A percentile compares a stretch with the other conserved stretches of the same genome.
phyloP scores from a whole-genome alignment of 2,888 invertebrate genomes.

The Maniola hyperantus region DNA sequence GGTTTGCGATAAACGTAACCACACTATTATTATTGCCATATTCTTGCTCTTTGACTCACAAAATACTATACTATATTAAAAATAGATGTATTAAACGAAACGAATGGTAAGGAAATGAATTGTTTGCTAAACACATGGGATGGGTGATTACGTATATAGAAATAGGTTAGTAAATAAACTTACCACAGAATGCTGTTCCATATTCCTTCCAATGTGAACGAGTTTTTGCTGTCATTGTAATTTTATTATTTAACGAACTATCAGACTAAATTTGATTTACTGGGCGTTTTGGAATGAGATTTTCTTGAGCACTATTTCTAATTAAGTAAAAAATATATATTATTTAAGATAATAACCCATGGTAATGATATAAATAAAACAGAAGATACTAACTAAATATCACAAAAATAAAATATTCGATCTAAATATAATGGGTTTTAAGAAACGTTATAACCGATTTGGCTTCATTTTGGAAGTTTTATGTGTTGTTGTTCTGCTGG shows the following conservation, averaged over 20 bases:
- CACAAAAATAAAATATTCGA: conserved; percentile 80
- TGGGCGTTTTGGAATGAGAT: conserved; percentile 80
- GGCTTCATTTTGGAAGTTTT: conserved; percentile 82
- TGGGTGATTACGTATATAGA: conserved; percentile 45
- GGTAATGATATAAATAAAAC: conserved; percentile 72
- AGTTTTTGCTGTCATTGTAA: conserved; percentile 78
- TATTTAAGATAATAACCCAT: conserved; percentile 76
- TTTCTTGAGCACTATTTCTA: conserved; percentile 79
- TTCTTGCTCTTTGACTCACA: conserved; percentile 19
- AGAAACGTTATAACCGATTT: conserved; percentile 80
- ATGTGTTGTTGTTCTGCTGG: conserved; percentile 80
- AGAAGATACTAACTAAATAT: conserved; percentile 78
- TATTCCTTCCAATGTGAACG: conserved; percentile 83
- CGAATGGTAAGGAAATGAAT: conserved; percentile 8
- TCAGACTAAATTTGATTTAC: conserved; percentile 59
- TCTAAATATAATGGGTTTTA: conserved; percentile 75
- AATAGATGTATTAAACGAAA: background rate
- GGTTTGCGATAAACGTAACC: conserved; percentile 42
- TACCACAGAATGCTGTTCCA: conserved; percentile 81
- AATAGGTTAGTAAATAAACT: conserved; percentile 75
- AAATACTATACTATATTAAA: background rate
- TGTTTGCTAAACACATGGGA: conserved; percentile 54
- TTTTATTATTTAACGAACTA: conserved; percentile 53
- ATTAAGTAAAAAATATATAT: conserved; percentile 55
- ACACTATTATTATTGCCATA: conserved; percentile 29